Percentiles rank a stretch among this genome's conserved stretches.
phyloP scores from a whole-genome alignment of 2,113 vertebrate genomes.

The Butorides virescens region DNA sequence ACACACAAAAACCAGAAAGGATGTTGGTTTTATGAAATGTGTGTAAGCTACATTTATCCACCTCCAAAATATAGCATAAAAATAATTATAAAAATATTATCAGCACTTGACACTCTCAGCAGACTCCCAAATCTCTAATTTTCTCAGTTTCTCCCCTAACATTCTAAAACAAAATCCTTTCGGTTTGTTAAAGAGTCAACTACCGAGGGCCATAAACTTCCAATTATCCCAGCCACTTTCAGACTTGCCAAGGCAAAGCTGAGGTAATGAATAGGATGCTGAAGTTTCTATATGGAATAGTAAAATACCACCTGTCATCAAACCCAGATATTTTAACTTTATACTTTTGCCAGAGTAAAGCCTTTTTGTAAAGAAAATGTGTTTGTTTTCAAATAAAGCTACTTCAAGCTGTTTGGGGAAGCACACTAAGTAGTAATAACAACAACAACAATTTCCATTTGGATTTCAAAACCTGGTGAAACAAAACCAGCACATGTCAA shows the following conservation, averaged over 20 bases:
- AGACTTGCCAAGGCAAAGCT: not conserved
- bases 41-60: not conserved
- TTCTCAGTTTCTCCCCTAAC: not conserved
- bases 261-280: not conserved
- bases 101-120: not conserved
- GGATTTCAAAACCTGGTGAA: slow-evolving; percentile 40
- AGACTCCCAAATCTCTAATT: slow-evolving; percentile 15
- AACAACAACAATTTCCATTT: not conserved
- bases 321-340: slow-evolving; percentile 25
- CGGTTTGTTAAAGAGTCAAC: not conserved
- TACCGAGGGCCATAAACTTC: slow-evolving; percentile 8
- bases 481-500: slow-evolving; percentile 47
- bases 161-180: slow-evolving; percentile 45
- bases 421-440: not conserved
- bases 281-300: not conserved
- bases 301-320: slow-evolving; percentile 12
- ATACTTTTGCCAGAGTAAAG: slow-evolving; percentile 13
- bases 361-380: slow-evolving; percentile 30
- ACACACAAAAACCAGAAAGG: not conserved
- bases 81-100: slow-evolving; percentile 1
- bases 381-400: slow-evolving; percentile 44
- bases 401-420: not conserved
- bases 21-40: not conserved
- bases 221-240: not conserved
- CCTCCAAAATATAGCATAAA: not conserved